Evolutionary conservation across 1,140 invertebrate genomes (phyloP), one percentile per base, ranked within the genome.

Genomic region (Battus philenor): DNA sequence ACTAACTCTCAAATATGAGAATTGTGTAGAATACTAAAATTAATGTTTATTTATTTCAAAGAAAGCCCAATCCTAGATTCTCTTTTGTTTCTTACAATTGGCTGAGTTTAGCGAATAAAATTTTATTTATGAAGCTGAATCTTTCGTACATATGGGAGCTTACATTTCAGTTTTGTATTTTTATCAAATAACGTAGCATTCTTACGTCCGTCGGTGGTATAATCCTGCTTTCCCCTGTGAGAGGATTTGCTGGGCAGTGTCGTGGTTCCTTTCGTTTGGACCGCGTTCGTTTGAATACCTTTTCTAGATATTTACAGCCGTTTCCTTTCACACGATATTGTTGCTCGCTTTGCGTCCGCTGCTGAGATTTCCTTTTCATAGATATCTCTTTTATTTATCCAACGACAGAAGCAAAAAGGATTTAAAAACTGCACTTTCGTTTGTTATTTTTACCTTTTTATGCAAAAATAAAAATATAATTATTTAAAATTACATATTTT

Each of bases 201-300:
- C 18, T 20, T 20, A 20, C 6, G 18, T 20, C 2, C 6, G 2
- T 6, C 18, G 2, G 2, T 20, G 18, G 22, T 11, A 26, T 39
- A 13, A 26, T 24, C 11, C 36, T 16, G 4, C 36, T 11, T 39
- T 31, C 18, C 32, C 34, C 18, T 26, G 20, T 26, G 22, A 26
- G 11, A 26, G 22, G 36, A 8, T 39, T 39, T 39, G 20, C 10
- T 12, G 32, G 5, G 18, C 32, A 17, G n/a, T 1, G 15, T 16
- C 16, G 16, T 9, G 34, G 2, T 13, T 11, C 22, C 13, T 26
- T 39, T 11, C 22, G 22, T 15, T 11, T 39, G 20, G 36, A 15
- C 8, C 29, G 12, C 9, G 13, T 39, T 39, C 11, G 10, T 24
- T 13, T 26, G 36, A 39, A 39, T 39, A 39, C 9, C 17, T 18